A percentile compares a stretch with the other conserved stretches of the same genome.
Evolutionary conservation across 2,113 vertebrate genomes (phyloP).

Genomic region (Ariopsis seemanni): DNA sequence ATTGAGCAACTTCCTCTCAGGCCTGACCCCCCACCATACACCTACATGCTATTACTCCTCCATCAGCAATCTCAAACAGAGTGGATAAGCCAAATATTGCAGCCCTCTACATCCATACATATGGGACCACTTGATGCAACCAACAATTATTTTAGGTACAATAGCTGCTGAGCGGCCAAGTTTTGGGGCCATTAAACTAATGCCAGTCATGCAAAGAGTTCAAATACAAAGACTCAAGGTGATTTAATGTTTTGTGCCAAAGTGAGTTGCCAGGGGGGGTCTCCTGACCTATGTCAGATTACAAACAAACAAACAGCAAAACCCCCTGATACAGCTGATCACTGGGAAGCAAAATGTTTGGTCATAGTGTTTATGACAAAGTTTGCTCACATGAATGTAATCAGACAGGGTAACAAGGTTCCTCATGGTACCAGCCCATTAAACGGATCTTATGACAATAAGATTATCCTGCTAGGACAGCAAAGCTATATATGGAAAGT

Average conservation of each 20-base stretch:
- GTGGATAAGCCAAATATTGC: constrained; percentile 18
- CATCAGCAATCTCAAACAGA: constrained; percentile 35
- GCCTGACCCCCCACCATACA: not conserved
- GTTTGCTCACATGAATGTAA: not conserved
- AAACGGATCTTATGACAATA: not conserved
- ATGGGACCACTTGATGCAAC: not conserved
- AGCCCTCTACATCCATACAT: not conserved
- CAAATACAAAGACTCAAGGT: not conserved
- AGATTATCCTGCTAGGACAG: not conserved
- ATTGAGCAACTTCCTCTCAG: constrained; percentile 38
- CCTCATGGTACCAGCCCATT: not conserved
- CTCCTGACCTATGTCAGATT: not conserved
- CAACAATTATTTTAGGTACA: constrained; percentile 30
- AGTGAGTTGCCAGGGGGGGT: not conserved
- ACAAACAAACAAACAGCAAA: not conserved
- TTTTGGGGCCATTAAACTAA: constrained; percentile 8
- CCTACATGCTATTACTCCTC: not conserved
- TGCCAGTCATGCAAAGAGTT: not conserved
- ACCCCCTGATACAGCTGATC: not conserved
- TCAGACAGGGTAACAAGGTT: not conserved
- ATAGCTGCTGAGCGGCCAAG: constrained; percentile 23
- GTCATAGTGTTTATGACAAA: not conserved
- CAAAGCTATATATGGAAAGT: not conserved
- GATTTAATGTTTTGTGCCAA: not conserved
- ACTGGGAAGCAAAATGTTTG: not conserved